phyloP scores from a whole-genome alignment of 2,888 invertebrate genomes.

The Volucella bombylans region DNA sequence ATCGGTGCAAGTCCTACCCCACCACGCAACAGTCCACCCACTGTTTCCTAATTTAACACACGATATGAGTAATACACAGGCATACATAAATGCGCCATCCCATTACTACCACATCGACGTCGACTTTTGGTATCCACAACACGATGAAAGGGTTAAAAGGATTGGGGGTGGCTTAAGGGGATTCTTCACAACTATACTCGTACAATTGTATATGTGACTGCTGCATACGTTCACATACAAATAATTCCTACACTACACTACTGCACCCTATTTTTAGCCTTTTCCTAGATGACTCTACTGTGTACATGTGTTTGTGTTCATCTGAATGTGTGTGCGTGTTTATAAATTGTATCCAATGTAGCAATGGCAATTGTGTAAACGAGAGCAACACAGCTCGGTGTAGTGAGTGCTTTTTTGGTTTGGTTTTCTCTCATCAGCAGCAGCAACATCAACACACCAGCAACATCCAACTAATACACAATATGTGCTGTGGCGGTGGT shows the following conservation, averaged over 20 bases:
- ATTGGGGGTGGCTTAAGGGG: constrained; percentile 50
- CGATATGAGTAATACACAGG: constrained; percentile 19
- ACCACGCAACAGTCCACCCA: constrained; percentile 49
- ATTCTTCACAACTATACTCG: background rate
- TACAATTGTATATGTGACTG: constrained; percentile 30
- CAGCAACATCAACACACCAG: constrained; percentile 66
- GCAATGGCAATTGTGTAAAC: constrained; percentile 64
- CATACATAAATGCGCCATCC: constrained; percentile 27
- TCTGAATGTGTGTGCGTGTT: constrained; percentile 42
- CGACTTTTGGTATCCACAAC: constrained; percentile 55
- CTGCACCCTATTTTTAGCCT: constrained; percentile 68
- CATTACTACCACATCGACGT: constrained; percentile 37
- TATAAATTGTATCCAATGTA: constrained; percentile 67
- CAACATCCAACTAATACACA: constrained; percentile 67
- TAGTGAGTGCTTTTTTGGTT: constrained; percentile 61
- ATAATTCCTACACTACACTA: constrained; percentile 2
- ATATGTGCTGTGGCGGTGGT: constrained; percentile 69
- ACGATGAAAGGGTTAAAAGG: constrained; percentile 63
- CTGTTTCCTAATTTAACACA: constrained; percentile 22
- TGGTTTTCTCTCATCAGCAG: constrained; percentile 62
- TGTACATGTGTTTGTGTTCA: constrained; percentile 45
- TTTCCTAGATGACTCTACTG: constrained; percentile 49
- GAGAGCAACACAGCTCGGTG: constrained; percentile 64
- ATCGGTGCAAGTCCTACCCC: constrained; percentile 58
- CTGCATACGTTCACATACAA: constrained; percentile 32